Percentiles rank a stretch among this genome's conserved stretches.
These are phyloP conservation scores for Manacus vitellinus DNA, from an alignment of 2,113 vertebrate genomes.

Conservation along the genomic window DNA sequence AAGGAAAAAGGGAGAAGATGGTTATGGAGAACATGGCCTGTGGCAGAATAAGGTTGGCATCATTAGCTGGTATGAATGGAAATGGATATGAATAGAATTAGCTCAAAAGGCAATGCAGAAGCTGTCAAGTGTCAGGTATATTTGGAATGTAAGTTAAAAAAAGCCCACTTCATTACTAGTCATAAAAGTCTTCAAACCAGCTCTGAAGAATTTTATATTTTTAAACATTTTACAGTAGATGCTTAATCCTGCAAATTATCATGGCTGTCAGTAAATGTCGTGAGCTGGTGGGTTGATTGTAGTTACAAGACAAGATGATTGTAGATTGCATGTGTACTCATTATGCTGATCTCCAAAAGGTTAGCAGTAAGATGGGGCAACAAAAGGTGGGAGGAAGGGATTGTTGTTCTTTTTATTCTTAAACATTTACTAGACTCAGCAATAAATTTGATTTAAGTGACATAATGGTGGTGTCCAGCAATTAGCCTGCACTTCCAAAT, in stretches of 20 bases:
- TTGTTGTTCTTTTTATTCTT: not conserved
- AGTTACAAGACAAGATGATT: not conserved
- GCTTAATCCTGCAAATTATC: not conserved
- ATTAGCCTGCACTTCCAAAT: constrained; percentile 39
- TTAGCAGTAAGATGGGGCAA: not conserved
- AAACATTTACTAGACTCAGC: not conserved
- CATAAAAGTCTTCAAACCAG: not conserved
- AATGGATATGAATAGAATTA: not conserved
- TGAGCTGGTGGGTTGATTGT: not conserved
- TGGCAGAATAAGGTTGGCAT: not conserved
- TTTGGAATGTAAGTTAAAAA: not conserved
- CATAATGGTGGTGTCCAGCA: not conserved
- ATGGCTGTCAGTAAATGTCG: not conserved
- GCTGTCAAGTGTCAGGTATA: not conserved
- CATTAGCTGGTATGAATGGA: not conserved
- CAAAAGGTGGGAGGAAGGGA: not conserved
- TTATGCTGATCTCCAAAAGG: not conserved
- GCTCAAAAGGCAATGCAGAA: not conserved
- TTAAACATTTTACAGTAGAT: not conserved
- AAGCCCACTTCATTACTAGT: not conserved
- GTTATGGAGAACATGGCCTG: not conserved
- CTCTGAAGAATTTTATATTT: not conserved
- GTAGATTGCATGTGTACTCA: not conserved
- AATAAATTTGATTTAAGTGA: constrained; percentile 15
- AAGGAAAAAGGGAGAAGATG: not conserved